Evolutionary conservation across 2,113 vertebrate species (phyloP).

Genomic region (Syngnathoides biaculeatus): DNA sequence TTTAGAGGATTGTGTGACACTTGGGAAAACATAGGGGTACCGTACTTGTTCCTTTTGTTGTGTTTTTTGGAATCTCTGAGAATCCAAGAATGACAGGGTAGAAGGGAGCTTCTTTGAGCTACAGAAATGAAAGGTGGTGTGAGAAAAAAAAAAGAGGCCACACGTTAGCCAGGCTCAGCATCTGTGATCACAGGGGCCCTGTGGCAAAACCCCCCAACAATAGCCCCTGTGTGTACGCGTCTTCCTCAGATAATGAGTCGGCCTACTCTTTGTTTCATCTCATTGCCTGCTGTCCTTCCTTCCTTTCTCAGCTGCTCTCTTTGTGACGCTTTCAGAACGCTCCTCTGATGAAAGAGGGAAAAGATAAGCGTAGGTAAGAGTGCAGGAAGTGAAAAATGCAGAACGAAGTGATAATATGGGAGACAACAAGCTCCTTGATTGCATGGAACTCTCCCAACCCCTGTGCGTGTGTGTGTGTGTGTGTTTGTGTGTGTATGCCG

Average conservation of each 20-base stretch:
- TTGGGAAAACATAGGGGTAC: not conserved
- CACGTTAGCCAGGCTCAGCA: not conserved
- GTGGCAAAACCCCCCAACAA: constrained; percentile 1
- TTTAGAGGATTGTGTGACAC: not conserved
- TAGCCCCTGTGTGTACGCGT: not conserved
- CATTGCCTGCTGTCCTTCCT: not conserved
- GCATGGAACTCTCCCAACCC: not conserved
- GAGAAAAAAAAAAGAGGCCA: constrained; percentile 1
- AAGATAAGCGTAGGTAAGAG: constrained; percentile 4
- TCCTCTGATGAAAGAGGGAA: constrained; percentile 4
- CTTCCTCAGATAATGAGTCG: constrained; percentile 1
- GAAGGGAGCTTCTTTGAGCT: not conserved
- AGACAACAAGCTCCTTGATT: constrained; percentile 3
- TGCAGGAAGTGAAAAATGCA: constrained; percentile 3
- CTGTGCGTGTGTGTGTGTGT: constrained; percentile 6
- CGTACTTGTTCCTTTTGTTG: not conserved
- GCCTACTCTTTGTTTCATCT: constrained; percentile 6
- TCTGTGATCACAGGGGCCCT: not conserved
- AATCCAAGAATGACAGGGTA: not conserved
- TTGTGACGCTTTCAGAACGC: not conserved
- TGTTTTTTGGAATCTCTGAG: not conserved
- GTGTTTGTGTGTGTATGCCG: constrained; percentile 18
- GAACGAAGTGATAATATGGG: not conserved
- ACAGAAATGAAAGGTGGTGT: not conserved
- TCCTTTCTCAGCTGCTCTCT: not conserved